phyloP scores from a whole-genome alignment of 2,113 vertebrate species.

The Gadus chalcogrammus region DNA sequence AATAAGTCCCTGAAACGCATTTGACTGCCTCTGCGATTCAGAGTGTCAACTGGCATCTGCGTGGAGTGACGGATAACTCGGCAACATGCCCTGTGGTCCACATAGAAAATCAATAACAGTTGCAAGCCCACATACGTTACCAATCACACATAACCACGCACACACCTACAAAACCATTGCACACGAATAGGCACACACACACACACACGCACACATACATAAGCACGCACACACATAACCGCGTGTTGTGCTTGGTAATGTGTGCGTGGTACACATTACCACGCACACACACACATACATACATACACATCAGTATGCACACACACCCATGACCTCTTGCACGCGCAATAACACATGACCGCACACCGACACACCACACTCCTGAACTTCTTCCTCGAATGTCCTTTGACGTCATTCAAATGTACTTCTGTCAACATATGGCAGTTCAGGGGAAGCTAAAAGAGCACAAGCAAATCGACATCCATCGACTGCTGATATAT shows the following conservation, averaged over 20 bases:
- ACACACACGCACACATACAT: neutral
- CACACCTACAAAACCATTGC: neutral
- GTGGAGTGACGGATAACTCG: too few species aligned
- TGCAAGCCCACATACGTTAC: neutral
- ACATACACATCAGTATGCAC: neutral
- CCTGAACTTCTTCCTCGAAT: too few species aligned
- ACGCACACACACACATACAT: neutral
- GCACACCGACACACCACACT: too few species aligned
- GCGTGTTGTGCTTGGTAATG: too few species aligned
- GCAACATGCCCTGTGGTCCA: too few species aligned
- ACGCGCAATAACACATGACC: too few species aligned
- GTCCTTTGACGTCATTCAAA: too few species aligned
- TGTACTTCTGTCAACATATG: too few species aligned
- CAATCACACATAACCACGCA: neutral
- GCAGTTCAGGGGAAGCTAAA: too few species aligned
- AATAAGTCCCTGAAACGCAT: constrained; percentile 14
- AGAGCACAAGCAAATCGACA: too few species aligned
- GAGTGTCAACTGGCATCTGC: constrained; percentile 10
- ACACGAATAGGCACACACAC: neutral
- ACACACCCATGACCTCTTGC: neutral
- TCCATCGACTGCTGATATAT: too few species aligned
- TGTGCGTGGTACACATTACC: neutral
- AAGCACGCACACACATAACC: neutral
- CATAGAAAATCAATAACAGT: too few species aligned
- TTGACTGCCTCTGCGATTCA: constrained; percentile 19